Percentiles rank a stretch among this genome's conserved stretches.
phyloP scores from a whole-genome alignment of 1,140 invertebrate species.

The Bombus balteatus region DNA sequence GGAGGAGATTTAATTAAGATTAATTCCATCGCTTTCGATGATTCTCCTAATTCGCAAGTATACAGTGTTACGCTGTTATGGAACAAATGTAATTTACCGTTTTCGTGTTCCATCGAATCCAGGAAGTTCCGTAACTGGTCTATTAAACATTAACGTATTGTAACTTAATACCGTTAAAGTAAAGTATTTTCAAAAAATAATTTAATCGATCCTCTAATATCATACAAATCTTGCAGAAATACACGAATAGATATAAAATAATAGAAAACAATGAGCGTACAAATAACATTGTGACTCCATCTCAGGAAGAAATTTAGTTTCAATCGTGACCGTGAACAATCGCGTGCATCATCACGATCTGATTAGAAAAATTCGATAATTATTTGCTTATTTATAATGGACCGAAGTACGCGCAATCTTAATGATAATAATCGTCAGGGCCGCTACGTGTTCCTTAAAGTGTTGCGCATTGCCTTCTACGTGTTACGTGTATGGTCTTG shows the following conservation, averaged over 20 bases:
- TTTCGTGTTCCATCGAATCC: too few species aligned
- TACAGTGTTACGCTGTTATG: background rate
- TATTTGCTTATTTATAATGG: background rate
- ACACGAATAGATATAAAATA: background rate
- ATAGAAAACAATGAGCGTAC: background rate
- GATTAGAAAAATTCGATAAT: background rate
- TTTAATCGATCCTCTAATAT: background rate
- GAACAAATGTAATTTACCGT: conserved; percentile 4
- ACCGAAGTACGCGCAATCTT: background rate
- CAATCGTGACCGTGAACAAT: background rate
- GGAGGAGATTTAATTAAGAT: conserved; percentile 65
- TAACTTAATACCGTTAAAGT: too few species aligned
- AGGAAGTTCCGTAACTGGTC: too few species aligned
- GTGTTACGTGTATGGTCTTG: conserved; percentile 37
- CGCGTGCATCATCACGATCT: background rate
- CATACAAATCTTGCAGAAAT: background rate
- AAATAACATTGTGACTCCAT: background rate
- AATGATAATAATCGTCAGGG: conserved; percentile 37
- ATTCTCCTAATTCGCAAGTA: conserved; percentile 13
- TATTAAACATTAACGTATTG: too few species aligned
- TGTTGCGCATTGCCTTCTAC: conserved; percentile 40
- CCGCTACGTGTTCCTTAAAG: conserved; percentile 17
- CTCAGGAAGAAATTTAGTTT: too few species aligned
- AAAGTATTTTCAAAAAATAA: too few species aligned
- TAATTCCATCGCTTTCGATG: conserved; percentile 24